Evolutionary conservation across 2,113 vertebrate species (phyloP).

Genomic region (Atrichornis clamosus): DNA sequence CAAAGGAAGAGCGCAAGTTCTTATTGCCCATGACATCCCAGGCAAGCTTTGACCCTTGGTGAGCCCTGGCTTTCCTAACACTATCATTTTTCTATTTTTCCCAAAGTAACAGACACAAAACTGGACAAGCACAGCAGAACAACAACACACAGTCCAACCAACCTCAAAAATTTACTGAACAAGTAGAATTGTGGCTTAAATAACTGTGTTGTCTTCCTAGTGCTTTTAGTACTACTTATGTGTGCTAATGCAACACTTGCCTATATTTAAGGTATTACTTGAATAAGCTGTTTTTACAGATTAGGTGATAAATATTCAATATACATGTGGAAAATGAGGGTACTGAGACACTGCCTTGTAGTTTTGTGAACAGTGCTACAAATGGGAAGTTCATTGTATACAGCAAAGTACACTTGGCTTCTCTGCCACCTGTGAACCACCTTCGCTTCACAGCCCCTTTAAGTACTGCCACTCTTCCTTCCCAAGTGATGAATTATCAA

Average conservation of each 20-base stretch:
- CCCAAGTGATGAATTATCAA: background rate
- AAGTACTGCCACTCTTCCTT: background rate
- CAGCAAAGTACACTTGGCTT: background rate
- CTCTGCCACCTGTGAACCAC: background rate
- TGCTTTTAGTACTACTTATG: background rate
- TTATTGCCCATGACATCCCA: background rate
- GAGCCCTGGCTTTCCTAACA: background rate
- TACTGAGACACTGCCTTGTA: background rate
- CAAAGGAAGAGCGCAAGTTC: background rate
- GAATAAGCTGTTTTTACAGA: background rate
- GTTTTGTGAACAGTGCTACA: background rate
- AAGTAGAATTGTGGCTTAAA: background rate
- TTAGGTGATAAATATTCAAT: background rate
- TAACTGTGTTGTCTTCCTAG: background rate
- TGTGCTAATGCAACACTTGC: background rate
- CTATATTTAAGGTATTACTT: background rate
- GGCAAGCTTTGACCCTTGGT: background rate
- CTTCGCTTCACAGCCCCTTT: background rate
- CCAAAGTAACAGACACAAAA: background rate
- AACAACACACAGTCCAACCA: background rate
- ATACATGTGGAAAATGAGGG: fast-evolving
- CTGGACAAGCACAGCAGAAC: background rate
- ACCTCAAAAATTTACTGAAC: background rate
- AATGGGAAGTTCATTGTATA: background rate
- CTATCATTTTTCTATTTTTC: background rate